Conservation (phyloP, 2,888 invertebrate genomes). For the Xanthorhoe designata region DNA sequence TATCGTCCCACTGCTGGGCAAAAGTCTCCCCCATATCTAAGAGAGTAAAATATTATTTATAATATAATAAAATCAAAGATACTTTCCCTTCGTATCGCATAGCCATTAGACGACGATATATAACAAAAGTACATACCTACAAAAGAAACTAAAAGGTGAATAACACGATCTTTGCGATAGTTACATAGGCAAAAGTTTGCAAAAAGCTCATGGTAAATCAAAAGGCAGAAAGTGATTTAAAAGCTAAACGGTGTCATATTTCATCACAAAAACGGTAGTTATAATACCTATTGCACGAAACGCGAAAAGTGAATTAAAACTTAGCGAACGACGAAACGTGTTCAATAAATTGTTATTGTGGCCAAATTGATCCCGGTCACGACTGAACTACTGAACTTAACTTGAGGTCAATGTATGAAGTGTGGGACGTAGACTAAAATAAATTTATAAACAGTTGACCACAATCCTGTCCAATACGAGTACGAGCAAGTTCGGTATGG, state of each 20-base stretch:
- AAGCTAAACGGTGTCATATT: slow-evolving; percentile 32
- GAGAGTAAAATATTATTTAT: too few species aligned
- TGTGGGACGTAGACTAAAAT: not conserved
- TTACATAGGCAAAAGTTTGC: not conserved
- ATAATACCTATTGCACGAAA: slow-evolving; percentile 46
- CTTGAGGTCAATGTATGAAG: slow-evolving; percentile 26
- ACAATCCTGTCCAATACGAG: not conserved
- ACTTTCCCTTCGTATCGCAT: too few species aligned
- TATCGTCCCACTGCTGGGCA: too few species aligned
- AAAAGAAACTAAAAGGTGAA: too few species aligned
- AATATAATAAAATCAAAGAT: too few species aligned
- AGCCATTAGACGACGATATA: too few species aligned
- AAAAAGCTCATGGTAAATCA: slow-evolving; percentile 1
- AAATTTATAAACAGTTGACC: not conserved
- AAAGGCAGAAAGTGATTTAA: slow-evolving; percentile 32
- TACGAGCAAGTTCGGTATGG: too few species aligned
- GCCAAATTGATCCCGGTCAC: slow-evolving; percentile 48
- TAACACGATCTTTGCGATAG: not conserved
- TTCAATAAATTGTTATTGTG: slow-evolving; percentile 49
- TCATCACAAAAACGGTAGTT: slow-evolving; percentile 25
- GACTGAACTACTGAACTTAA: slow-evolving; percentile 36
- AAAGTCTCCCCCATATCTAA: too few species aligned
- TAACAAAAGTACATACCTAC: too few species aligned
- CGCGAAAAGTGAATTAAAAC: slow-evolving; percentile 53
- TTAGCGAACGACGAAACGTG: slow-evolving; percentile 44